These are phyloP conservation scores for Netelia virgata DNA, from an alignment of 2,888 invertebrate genomes.

Conservation along the genomic window DNA sequence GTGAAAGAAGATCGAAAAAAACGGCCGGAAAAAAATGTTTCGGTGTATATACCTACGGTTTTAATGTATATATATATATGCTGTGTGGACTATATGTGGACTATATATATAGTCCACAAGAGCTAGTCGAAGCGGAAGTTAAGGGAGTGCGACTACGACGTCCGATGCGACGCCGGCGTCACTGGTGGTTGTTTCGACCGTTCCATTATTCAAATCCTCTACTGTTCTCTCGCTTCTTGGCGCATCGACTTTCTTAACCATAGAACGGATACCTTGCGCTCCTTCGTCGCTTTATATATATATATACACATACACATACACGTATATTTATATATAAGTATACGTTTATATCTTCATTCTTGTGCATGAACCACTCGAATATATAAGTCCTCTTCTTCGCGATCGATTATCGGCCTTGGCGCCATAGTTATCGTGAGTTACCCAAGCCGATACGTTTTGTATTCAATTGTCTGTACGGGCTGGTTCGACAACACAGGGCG, in stretches of 20 bases:
- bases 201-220: conserved; percentile 65
- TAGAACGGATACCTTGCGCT: conserved; percentile 16
- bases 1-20: conserved; percentile 63
- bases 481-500: neutral
- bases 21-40: conserved; percentile 16
- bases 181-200: conserved; percentile 42
- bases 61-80: conserved; percentile 22
- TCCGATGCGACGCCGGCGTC: conserved; percentile 34
- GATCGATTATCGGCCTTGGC: conserved; percentile 49
- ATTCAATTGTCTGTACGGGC: conserved; percentile 37
- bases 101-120: conserved; percentile 22
- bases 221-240: conserved; percentile 50
- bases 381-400: conserved; percentile 16
- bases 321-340: neutral
- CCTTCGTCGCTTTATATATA: conserved; percentile 15
- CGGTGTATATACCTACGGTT: conserved; percentile 33
- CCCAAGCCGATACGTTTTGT: conserved; percentile 32
- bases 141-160: conserved; percentile 45
- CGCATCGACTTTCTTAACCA: conserved; percentile 42
- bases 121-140: conserved; percentile 46
- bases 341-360: conserved; percentile 30
- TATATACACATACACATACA: neutral
- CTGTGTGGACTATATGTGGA: neutral
- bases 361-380: conserved; percentile 29
- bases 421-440: conserved; percentile 38